These are phyloP conservation scores for Dicyrtoma fusca DNA, from an alignment of 2,888 invertebrate genomes.

Conservation along the genomic window DNA sequence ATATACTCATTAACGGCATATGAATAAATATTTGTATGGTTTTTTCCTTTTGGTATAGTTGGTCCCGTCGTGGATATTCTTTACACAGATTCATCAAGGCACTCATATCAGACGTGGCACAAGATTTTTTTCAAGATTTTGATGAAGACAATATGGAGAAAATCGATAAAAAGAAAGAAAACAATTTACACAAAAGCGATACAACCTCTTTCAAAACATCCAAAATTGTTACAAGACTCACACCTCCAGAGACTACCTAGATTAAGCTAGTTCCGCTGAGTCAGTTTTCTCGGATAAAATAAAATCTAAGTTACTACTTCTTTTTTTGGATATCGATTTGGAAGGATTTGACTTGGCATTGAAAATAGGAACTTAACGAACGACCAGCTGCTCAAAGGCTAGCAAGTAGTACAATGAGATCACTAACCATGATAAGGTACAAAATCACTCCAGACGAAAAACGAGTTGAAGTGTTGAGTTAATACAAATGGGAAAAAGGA, in stretches of 20 bases:
- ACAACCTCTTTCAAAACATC: too few relatives aligned
- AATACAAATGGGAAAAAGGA: conserved; percentile 60
- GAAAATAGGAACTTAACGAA: conserved; percentile 91
- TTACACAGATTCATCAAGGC: conserved; percentile 73
- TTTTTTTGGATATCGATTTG: conserved; percentile 92
- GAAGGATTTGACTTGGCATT: conserved; percentile 92
- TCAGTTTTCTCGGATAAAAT: conserved; percentile 98
- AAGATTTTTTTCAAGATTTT: too few relatives aligned
- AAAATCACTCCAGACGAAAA: conserved; percentile 97
- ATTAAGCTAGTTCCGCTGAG: too few relatives aligned
- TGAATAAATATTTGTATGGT: too few relatives aligned
- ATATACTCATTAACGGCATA: not conserved
- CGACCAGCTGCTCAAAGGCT: conserved; percentile 93
- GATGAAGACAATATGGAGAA: too few relatives aligned
- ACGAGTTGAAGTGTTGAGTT: conserved; percentile 71
- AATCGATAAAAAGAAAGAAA: too few relatives aligned
- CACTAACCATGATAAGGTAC: conserved; percentile 88
- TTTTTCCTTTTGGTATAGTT: conserved; percentile 61
- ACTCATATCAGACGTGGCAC: too few relatives aligned
- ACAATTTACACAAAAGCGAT: too few relatives aligned
- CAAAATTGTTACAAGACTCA: too few relatives aligned
- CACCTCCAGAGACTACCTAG: too few relatives aligned
- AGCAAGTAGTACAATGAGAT: conserved; percentile 97
- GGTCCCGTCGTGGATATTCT: conserved; percentile 90
- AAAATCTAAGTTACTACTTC: conserved; percentile 93